Evolutionary conservation across 64 coral and sea anemone genomes (phyloP), one percentile per base, ranked within the genome.

Genomic region (Pocillopora damicornis): DNA sequence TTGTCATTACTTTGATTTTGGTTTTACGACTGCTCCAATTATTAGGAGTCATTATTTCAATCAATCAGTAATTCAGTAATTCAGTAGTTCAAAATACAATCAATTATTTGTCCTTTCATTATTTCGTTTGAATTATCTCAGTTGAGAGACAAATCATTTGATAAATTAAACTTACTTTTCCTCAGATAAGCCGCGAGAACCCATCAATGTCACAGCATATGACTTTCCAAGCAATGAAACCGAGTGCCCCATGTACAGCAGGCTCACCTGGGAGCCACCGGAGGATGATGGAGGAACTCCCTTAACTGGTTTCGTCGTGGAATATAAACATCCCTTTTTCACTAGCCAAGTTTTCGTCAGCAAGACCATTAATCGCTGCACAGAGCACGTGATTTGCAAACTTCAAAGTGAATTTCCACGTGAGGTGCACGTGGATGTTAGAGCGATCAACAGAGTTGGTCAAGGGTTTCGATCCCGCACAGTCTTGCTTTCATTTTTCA

Each of bases 391-490:
- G 30, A 57, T 72, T 22, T 84, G 81, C 63, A 84, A 84, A 64
- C 30, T 84, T 7, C 81, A 84, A 22, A 84, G 81, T 37, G 63
- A 37, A 23, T 64, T 51, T 22, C 81, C 81, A 18, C 63, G 64
- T 14, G 81, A 84, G 37, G 13, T 84, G 63, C 38, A 57, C 11
- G 81, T 84, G 0, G 63, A 84, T 22, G 64, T 84, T 20, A 84
- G 81, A 84, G 81, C 62, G 42, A 20, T 71, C 14, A 84, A 84
- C 36, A 84, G 71, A 84, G 81, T 57, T 64, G 81, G 81, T 65
- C 81, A 20, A 14, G 64, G 81, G 51, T 51, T 84, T 6, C 66
- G 64, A 58, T 84, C 81, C 6, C 34, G 13, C 34, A 13, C 2
- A 37, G 22, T 84, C 37, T 51, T 23, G 71, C 18, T 84, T 12